Evolutionary conservation across 1,140 invertebrate genomes (phyloP).

Genomic region (Caenorhabditis brenneri): DNA sequence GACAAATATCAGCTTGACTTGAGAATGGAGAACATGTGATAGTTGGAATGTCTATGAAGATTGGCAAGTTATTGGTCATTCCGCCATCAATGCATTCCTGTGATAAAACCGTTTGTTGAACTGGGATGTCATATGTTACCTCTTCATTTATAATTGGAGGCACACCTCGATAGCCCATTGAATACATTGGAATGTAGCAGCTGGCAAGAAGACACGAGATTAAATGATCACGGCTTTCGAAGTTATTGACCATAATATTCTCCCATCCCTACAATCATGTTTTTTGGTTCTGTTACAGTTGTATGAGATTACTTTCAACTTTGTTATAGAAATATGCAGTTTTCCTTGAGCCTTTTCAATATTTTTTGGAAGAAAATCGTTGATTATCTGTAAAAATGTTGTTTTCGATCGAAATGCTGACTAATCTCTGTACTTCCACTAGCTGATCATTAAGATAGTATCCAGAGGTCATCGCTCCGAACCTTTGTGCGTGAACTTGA

Average conservation of each 20-base stretch:
- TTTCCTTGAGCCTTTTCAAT: conserved; percentile 54
- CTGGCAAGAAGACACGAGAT: conserved; percentile 71
- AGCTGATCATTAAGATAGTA: conserved; percentile 63
- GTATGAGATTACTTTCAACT: conserved; percentile 51
- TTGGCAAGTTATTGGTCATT: conserved; percentile 72
- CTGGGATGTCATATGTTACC: conserved; percentile 42
- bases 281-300: not conserved
- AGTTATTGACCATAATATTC: conserved; percentile 47
- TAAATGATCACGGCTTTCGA: conserved; percentile 33
- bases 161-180: conserved; percentile 63
- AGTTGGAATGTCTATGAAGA: conserved; percentile 71
- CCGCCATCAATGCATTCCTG: conserved; percentile 73
- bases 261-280: conserved; percentile 46
- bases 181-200: conserved; percentile 73
- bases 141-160: conserved; percentile 70
- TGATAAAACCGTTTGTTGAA: conserved; percentile 44
- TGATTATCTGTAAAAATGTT: conserved; percentile 48
- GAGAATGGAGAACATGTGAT: conserved; percentile 66
- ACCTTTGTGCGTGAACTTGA: conserved; percentile 61
- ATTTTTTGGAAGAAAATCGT: conserved; percentile 63
- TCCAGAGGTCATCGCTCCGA: conserved; percentile 69
- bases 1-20: conserved; percentile 58
- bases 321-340: conserved; percentile 65
- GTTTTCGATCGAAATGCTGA: not conserved
- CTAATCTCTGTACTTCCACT: conserved; percentile 31